phyloP scores from a whole-genome alignment of 2,113 vertebrate species.

The Bettongia penicillata region DNA sequence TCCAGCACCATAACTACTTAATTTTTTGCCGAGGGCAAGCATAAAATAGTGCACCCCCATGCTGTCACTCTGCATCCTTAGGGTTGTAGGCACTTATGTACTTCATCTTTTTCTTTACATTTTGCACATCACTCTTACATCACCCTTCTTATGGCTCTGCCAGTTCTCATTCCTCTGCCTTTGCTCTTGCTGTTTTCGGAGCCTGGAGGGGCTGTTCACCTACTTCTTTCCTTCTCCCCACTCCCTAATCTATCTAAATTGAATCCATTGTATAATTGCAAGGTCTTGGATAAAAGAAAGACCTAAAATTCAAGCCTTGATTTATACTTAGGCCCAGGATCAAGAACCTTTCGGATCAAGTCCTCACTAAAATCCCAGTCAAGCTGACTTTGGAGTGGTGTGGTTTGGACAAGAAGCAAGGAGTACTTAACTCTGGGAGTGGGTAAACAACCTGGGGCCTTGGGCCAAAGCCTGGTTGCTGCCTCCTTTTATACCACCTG shows the following conservation, averaged over 20 bases:
- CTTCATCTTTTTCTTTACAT: background rate
- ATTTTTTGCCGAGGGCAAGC: background rate
- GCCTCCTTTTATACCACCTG: background rate
- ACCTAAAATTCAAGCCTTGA: background rate
- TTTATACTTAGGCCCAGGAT: background rate
- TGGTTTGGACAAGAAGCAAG: background rate
- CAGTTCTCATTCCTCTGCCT: too few relatives aligned
- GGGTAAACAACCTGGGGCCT: background rate
- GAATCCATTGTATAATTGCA: background rate
- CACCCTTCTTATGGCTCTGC: background rate
- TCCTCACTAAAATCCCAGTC: background rate
- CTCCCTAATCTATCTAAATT: background rate
- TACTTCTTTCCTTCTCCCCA: background rate
- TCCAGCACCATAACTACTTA: background rate
- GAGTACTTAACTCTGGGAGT: background rate
- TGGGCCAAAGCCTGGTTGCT: background rate
- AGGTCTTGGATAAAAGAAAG: background rate
- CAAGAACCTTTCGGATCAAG: background rate
- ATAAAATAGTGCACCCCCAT: background rate
- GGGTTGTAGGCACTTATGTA: background rate
- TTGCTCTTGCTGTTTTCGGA: background rate
- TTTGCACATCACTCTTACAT: background rate
- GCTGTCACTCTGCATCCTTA: background rate
- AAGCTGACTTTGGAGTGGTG: background rate
- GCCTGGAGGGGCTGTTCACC: background rate